A percentile compares a stretch with the other conserved stretches of the same genome.
phyloP scores from a whole-genome alignment of 2,113 vertebrate species.

The Albula goreensis region DNA sequence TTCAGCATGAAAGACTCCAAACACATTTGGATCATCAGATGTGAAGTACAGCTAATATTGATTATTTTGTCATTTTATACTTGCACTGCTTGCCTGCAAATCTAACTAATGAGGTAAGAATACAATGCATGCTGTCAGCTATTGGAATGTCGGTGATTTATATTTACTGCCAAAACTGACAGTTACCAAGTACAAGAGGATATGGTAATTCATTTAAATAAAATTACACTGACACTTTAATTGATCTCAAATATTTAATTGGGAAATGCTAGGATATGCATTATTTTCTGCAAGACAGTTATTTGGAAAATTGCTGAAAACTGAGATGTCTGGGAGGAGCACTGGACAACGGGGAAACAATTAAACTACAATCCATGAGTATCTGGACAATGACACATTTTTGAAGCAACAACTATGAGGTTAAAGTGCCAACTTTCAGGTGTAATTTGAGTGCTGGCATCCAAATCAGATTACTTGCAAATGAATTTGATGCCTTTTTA shows the following conservation, averaged over 20 bases:
- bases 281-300: constrained; percentile 31
- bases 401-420: too few species aligned
- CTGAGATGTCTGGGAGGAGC: too few species aligned
- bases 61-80: constrained; percentile 9
- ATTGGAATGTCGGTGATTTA: constrained; percentile 44
- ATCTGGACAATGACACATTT: too few species aligned
- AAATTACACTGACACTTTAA: constrained; percentile 46
- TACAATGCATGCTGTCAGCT: constrained; percentile 40
- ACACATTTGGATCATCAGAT: not conserved
- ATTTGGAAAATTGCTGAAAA: not conserved
- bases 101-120: constrained; percentile 33
- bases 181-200: constrained; percentile 18
- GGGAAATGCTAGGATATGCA: constrained; percentile 25
- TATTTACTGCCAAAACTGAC: constrained; percentile 30
- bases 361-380: too few species aligned
- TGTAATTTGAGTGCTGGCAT: too few species aligned
- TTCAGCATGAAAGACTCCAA: not conserved
- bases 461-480: too few species aligned
- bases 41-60: not conserved
- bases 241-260: constrained; percentile 39
- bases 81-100: constrained; percentile 4
- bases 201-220: constrained; percentile 39
- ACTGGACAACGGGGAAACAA: too few species aligned
- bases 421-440: too few species aligned
- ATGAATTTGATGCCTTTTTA: too few species aligned